phyloP scores from a whole-genome alignment of 2,888 invertebrate genomes.

The Morinoia aosen region DNA sequence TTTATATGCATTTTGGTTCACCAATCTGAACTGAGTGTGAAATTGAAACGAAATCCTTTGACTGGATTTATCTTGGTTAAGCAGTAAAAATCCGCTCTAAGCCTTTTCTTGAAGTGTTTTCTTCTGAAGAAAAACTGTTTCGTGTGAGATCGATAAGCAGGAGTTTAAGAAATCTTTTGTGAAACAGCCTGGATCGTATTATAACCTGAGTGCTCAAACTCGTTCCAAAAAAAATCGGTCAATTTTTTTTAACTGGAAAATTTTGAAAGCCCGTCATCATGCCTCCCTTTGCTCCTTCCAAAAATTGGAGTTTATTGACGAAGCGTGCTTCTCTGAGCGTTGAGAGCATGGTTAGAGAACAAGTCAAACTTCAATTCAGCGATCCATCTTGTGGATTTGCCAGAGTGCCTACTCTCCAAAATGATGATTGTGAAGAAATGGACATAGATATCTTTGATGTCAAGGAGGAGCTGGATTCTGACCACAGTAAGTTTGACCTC shows the following conservation, averaged over 20 bases:
- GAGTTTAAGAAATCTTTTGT: background rate
- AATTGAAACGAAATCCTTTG: background rate
- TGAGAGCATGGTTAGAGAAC: slow-evolving; percentile 15
- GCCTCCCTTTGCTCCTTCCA: slow-evolving; percentile 16
- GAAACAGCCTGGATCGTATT: background rate
- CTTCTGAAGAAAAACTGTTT: background rate
- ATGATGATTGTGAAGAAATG: slow-evolving; percentile 15
- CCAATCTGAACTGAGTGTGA: background rate
- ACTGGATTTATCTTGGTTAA: background rate
- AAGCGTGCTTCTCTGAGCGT: background rate
- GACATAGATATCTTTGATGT: background rate
- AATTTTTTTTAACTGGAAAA: background rate
- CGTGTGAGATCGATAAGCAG: background rate
- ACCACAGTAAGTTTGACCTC: slow-evolving; percentile 1
- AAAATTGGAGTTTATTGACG: slow-evolving; percentile 16
- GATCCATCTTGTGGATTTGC: background rate
- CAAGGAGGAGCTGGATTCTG: slow-evolving; percentile 27
- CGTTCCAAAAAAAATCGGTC: background rate
- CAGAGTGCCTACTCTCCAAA: background rate
- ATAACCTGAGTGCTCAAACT: background rate
- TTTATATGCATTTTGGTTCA: background rate
- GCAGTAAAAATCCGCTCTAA: background rate
- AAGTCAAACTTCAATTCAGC: slow-evolving; percentile 14
- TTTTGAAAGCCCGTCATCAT: background rate
- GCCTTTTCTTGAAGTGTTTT: background rate